Evolutionary conservation across 2,797 vertebrate genomes (phyloP).

Genomic region (Crypturellus tataupa): DNA sequence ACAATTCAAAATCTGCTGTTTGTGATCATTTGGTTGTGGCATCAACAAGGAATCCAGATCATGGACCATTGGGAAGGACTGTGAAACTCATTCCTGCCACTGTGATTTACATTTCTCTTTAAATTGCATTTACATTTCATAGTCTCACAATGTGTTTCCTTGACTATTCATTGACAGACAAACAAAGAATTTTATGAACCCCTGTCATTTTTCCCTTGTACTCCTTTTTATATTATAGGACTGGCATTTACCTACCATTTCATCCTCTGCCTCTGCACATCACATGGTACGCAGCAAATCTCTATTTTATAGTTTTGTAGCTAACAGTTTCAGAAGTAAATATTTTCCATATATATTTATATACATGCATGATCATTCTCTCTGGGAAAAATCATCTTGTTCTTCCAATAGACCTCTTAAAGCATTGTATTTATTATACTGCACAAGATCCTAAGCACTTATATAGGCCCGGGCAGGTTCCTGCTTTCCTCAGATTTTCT

Average conservation of each 20-base stretch:
- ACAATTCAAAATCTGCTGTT: neutral
- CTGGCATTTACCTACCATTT: slow-evolving; percentile 38
- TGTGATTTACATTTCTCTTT: neutral
- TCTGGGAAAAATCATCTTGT: neutral
- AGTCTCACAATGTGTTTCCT: neutral
- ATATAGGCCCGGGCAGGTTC: neutral
- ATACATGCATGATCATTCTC: neutral
- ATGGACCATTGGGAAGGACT: neutral
- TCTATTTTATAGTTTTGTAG: neutral
- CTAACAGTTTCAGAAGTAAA: neutral
- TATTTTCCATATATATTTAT: neutral
- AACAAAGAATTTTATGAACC: neutral
- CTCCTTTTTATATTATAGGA: slow-evolving; percentile 35
- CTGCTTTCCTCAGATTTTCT: neutral
- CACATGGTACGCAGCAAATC: slow-evolving; percentile 25
- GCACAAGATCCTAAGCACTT: neutral
- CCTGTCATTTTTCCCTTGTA: neutral
- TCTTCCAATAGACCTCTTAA: neutral
- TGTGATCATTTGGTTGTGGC: neutral
- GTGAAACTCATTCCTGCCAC: neutral
- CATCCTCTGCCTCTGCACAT: slow-evolving; percentile 42
- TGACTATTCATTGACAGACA: neutral
- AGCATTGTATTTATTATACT: neutral
- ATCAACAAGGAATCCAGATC: neutral
- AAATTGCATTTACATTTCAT: neutral